A percentile compares a stretch with the other conserved stretches of the same genome.
These are phyloP conservation scores for Coptodon bakossiorum DNA, from an alignment of 2,113 vertebrate genomes.

Conservation along the genomic window DNA sequence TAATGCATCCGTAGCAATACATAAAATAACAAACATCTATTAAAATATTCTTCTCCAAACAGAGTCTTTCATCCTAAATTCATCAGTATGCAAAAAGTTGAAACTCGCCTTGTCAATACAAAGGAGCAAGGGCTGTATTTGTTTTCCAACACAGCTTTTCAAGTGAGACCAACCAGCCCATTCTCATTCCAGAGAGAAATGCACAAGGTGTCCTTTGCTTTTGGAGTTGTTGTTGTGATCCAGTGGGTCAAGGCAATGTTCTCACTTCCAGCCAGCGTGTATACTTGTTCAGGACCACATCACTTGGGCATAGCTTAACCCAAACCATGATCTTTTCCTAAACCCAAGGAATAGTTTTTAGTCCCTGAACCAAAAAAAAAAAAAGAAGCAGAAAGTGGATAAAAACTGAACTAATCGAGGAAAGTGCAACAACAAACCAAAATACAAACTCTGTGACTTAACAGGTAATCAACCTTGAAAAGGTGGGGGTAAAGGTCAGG, in stretches of 20 bases:
- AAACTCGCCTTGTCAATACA: neutral
- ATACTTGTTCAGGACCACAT: neutral
- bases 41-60: neutral
- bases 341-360: neutral
- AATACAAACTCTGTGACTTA: neutral
- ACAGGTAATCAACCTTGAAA: neutral
- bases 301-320: neutral
- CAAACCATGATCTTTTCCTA: neutral
- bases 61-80: neutral
- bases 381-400: neutral
- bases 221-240: neutral
- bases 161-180: neutral
- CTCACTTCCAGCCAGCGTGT: neutral
- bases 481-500: neutral
- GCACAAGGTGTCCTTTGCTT: neutral
- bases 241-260: neutral
- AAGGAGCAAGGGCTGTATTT: neutral
- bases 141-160: neutral
- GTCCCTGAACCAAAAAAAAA: neutral
- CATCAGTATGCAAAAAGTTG: neutral
- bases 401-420: neutral
- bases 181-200: neutral
- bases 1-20: neutral
- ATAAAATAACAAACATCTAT: neutral
- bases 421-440: neutral